Percentiles rank a stretch among this genome's conserved stretches.
These are phyloP conservation scores for Lutjanus campechanus DNA, from an alignment of 2,797 vertebrate genomes.

Conservation along the genomic window DNA sequence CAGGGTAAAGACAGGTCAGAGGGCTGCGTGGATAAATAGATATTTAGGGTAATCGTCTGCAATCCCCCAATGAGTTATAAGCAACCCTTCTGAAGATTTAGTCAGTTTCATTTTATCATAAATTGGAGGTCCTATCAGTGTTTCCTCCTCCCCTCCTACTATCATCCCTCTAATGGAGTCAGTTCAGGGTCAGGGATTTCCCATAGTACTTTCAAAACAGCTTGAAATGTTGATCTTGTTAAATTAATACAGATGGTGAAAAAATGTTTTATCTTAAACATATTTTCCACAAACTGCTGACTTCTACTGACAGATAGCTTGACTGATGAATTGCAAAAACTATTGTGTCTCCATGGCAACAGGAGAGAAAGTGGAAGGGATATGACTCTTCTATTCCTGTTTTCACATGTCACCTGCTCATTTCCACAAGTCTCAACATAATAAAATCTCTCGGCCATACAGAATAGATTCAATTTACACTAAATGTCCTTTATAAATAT, in stretches of 20 bases:
- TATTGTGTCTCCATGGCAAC: constrained; percentile 49
- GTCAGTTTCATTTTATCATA: background rate
- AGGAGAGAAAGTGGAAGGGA: constrained; percentile 19
- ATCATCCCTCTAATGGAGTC: constrained; percentile 8
- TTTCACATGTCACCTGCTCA: constrained; percentile 1
- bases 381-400: background rate
- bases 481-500: background rate
- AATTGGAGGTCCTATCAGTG: background rate
- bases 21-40: constrained; percentile 20
- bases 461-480: background rate
- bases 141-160: background rate
- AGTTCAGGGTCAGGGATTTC: constrained; percentile 10
- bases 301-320: background rate
- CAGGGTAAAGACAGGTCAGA: constrained; percentile 36
- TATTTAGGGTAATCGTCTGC: constrained; percentile 15
- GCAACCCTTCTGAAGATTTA: background rate
- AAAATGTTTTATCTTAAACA: background rate
- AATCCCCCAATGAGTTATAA: background rate
- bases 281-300: constrained; percentile 16
- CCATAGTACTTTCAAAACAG: background rate
- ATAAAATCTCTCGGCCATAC: background rate
- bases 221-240: constrained; percentile 10
- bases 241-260: background rate
- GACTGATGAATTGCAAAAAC: constrained; percentile 24
- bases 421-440: background rate